Conservation (phyloP, 1,140 invertebrate genomes). For the Harlomillsia oculata region DNA sequence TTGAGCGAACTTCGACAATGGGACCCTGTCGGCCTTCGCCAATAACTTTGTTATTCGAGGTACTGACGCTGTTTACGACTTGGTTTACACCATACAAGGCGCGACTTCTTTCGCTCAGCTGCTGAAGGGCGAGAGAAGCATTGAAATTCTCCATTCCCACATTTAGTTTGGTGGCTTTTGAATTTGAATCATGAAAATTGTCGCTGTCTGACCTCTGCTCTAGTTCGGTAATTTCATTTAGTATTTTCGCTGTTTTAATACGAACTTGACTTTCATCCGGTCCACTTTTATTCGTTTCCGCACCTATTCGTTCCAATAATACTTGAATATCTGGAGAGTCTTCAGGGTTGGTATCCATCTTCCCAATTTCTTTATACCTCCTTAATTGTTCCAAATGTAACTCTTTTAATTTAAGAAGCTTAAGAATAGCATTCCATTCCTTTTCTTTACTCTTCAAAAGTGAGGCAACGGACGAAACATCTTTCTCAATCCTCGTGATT, state of each 20-base stretch:
- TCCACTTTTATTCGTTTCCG: conserved; percentile 1
- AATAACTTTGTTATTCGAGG: conserved; percentile 41
- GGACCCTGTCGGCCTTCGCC: conserved; percentile 60
- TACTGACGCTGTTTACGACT: conserved; percentile 24
- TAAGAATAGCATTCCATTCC: conserved; percentile 71
- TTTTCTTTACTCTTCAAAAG: conserved; percentile 63
- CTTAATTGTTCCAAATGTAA: conserved; percentile 59
- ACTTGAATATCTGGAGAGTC: too few species aligned
- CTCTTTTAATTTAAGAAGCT: conserved; percentile 69
- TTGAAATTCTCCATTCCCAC: conserved; percentile 17
- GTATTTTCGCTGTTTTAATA: conserved; percentile 33
- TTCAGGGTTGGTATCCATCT: too few species aligned
- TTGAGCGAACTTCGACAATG: conserved; percentile 66
- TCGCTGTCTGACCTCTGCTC: conserved; percentile 18
- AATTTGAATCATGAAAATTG: conserved; percentile 10
- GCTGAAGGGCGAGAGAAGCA: conserved; percentile 29
- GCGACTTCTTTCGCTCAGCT: conserved; percentile 26
- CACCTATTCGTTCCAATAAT: not conserved
- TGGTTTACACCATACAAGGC: not conserved
- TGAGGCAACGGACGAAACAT: conserved; percentile 56
- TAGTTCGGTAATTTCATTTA: conserved; percentile 16
- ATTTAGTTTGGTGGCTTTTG: conserved; percentile 26
- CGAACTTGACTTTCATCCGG: conserved; percentile 14
- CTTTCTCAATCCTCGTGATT: conserved; percentile 36
- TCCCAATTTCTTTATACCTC: conserved; percentile 52